These are phyloP conservation scores for Coilia nasus DNA, from an alignment of 2,797 vertebrate genomes.

Conservation along the genomic window DNA sequence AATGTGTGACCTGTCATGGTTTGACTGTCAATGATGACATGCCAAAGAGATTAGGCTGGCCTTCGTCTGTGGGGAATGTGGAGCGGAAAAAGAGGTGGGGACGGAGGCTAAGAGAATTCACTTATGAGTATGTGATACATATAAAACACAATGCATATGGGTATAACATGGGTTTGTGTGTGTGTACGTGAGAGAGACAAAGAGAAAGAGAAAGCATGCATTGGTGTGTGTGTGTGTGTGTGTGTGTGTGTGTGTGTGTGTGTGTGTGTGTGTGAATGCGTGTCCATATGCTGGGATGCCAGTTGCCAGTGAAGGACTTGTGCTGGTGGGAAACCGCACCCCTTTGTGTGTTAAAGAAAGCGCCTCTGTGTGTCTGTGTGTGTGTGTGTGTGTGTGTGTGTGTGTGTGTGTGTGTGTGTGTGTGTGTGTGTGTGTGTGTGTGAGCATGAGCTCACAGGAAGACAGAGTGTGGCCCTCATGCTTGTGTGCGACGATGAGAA, in stretches of 20 bases:
- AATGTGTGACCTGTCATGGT: neutral
- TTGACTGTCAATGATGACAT: neutral
- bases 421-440: too few species aligned
- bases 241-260: slow-evolving; percentile 25
- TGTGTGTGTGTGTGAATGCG: neutral
- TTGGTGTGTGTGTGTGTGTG: neutral
- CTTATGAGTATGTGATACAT: neutral
- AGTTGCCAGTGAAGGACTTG: slow-evolving; percentile 40
- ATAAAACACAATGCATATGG: neutral
- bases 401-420: slow-evolving; percentile 12
- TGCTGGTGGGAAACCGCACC: slow-evolving; percentile 52
- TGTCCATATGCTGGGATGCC: slow-evolving; percentile 41
- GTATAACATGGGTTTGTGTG: neutral
- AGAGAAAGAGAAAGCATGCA: too few species aligned
- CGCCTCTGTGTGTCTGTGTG: neutral
- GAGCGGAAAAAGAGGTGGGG: slow-evolving; percentile 21
- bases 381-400: neutral
- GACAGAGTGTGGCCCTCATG: slow-evolving; percentile 51
- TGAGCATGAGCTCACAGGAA: slow-evolving; percentile 23
- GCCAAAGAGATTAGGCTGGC: neutral
- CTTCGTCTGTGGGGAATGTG: slow-evolving; percentile 21
- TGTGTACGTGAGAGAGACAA: too few species aligned
- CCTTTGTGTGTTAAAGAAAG: slow-evolving; percentile 11
- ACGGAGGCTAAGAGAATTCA: neutral
- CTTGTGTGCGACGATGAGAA: slow-evolving; percentile 45